A percentile compares a stretch with the other conserved stretches of the same genome.
phyloP scores from a whole-genome alignment of 2,888 invertebrate genomes.

The Atethmia centrago region DNA sequence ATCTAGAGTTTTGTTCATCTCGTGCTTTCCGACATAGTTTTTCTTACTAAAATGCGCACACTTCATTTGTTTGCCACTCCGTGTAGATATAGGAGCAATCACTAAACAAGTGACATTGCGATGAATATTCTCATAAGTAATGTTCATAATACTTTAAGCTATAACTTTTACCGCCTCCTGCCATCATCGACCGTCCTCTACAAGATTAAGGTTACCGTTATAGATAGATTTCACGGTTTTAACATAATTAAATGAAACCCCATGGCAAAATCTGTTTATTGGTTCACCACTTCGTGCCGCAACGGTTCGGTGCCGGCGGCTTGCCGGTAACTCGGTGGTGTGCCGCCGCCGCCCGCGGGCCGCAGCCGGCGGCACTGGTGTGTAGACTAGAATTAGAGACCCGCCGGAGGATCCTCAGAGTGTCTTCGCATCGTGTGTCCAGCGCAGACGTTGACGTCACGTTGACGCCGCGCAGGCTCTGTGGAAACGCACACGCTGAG shows the following conservation, averaged over 20 bases:
- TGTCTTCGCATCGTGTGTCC: slow-evolving; percentile 39
- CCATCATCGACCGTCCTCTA: slow-evolving; percentile 9
- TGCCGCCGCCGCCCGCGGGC: slow-evolving; percentile 46
- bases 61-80: slow-evolving; percentile 54
- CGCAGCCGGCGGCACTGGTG: slow-evolving; percentile 50
- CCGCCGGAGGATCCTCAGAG: slow-evolving; percentile 36
- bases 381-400: slow-evolving; percentile 47
- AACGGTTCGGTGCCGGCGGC: slow-evolving; percentile 53
- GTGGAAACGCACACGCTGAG: slow-evolving; percentile 29
- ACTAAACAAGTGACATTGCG: slow-evolving; percentile 10
- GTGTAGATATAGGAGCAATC: slow-evolving; percentile 16
- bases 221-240: slow-evolving; percentile 49
- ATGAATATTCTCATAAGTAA: slow-evolving; percentile 31
- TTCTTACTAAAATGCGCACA: slow-evolving; percentile 12
- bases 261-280: slow-evolving; percentile 48
- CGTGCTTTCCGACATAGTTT: slow-evolving; percentile 2
- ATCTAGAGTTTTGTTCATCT: slow-evolving; percentile 5
- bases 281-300: slow-evolving; percentile 50
- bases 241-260: slow-evolving; percentile 38
- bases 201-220: slow-evolving; percentile 34
- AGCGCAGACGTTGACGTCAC: slow-evolving; percentile 29
- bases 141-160: slow-evolving; percentile 22
- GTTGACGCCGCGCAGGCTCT: slow-evolving; percentile 20
- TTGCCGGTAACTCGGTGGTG: slow-evolving; percentile 41
- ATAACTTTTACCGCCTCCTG: slow-evolving; percentile 20